Evolutionary conservation across 2,797 vertebrate genomes (phyloP).

Genomic region (Macropus fuliginosus): DNA sequence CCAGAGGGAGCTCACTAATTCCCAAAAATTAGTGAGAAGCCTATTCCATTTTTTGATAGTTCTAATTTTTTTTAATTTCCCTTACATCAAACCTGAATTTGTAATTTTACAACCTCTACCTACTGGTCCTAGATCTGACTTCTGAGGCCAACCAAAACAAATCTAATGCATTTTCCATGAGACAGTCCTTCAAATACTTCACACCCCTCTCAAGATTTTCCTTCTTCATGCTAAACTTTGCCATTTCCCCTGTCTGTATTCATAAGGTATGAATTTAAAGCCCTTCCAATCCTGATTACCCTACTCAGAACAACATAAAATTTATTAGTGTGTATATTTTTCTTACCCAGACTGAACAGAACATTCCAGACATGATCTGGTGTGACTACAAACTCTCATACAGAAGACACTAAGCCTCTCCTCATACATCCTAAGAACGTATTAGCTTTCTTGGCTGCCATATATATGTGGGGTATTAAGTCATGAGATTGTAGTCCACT

Average conservation of each 20-base stretch:
- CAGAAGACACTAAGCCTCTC: neutral
- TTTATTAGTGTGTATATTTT: neutral
- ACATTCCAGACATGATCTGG: neutral
- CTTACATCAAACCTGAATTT: neutral
- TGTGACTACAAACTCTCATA: neutral
- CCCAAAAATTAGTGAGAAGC: neutral
- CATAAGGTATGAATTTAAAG: neutral
- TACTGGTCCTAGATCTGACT: conserved; percentile 11
- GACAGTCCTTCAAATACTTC: conserved; percentile 22
- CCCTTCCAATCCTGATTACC: neutral
- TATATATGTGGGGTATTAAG: neutral
- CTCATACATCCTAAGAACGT: neutral
- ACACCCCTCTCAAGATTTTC: neutral
- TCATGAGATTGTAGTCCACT: neutral
- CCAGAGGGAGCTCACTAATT: neutral
- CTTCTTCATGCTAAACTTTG: neutral
- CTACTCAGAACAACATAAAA: neutral
- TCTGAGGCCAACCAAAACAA: conserved; percentile 38
- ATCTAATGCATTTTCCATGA: neutral
- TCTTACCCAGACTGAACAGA: neutral
- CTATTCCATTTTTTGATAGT: conserved; percentile 27
- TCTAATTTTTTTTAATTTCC: neutral
- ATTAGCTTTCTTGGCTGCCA: neutral
- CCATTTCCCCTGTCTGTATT: neutral
- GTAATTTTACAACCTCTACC: conserved; percentile 1